Base-by-base conservation (phyloP, 2,797 vertebrate species). In the Diplodus puntazzo region DNA sequence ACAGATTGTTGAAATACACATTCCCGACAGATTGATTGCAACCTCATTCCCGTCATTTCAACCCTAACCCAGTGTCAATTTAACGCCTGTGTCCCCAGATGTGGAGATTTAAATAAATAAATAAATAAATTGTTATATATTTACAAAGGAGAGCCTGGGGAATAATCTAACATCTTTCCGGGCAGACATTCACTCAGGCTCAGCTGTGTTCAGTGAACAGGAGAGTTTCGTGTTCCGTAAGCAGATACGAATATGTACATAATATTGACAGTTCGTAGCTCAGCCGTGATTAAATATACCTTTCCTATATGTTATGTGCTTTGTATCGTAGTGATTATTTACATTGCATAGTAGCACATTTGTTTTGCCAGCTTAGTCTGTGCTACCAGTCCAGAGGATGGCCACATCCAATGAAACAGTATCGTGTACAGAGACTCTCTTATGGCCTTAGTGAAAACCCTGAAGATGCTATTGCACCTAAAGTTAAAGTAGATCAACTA, bases 151-250 rank as follows among this genome's bases (percentile, higher is more conserved):
- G 46, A 45, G 62, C 69, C 61, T 57, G 20, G 65, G 62, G 73
- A 68, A 59, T 58, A 55, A 60, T 64, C 42, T 2, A 18, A 23
- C 42, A 46, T 57, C 23, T 61, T 69, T 69, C 42, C 23, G 39
- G 52, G 25, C 17, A 5, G 27, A 70, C 54, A 54, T 67, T 30
- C 62, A 66, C 62, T 8, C 18, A 17, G 65, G 57, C 57, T 80
- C 70, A 84, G 77, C 68, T 80, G 74, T 82, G 66, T 71, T 65
- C 58, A 64, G 49, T 14, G 23, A 79, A 39, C 34, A n/a, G 14
- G 20, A 79, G 25, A 63, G 46, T 34, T 66, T 20, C 25, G 62
- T 13, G 58, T 64, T 53, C 60, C 66, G 55, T 27, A 45, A 66
- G 39, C 17, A 69, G 55, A 64, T 23, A n/a, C 18, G 13, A 61